phyloP scores from a whole-genome alignment of 2,113 vertebrate genomes.

The Mormoops blainvillei region DNA sequence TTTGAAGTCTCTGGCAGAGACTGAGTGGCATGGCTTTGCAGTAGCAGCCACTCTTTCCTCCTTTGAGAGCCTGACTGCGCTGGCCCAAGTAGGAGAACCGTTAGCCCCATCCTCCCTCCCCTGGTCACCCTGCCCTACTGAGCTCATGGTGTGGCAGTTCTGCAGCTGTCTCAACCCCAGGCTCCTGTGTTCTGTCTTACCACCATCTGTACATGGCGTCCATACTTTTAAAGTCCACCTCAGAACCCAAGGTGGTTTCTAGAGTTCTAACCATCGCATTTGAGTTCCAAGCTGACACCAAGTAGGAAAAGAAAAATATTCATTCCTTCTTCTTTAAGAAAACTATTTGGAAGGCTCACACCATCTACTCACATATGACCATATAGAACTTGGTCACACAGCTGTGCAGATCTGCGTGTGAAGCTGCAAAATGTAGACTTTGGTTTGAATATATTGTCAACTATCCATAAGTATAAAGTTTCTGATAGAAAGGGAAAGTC shows the following conservation, averaged over 20 bases:
- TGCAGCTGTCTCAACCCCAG: background rate
- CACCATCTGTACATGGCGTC: background rate
- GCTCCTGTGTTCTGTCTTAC: background rate
- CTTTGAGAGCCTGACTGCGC: no score
- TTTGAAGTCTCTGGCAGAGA: no score
- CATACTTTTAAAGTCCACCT: background rate
- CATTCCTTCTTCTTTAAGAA: background rate
- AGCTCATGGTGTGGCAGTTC: no score
- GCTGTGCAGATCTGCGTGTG: background rate
- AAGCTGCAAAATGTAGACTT: background rate
- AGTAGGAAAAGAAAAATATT: background rate
- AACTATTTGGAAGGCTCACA: background rate
- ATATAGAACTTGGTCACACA: background rate
- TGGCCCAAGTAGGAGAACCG: no score
- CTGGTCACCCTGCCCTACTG: no score
- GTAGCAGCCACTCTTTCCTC: no score
- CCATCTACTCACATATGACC: background rate
- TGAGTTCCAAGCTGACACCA: background rate
- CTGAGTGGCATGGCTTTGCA: no score
- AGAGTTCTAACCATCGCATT: background rate
- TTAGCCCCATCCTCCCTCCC: no score
- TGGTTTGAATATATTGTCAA: background rate
- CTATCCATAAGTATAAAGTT: background rate
- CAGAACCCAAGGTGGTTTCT: background rate
- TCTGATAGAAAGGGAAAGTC: background rate